A percentile compares a stretch with the other conserved stretches of the same genome.
Evolutionary conservation across 2,888 invertebrate genomes (phyloP).

Genomic region (Schrankia costaestrigalis): DNA sequence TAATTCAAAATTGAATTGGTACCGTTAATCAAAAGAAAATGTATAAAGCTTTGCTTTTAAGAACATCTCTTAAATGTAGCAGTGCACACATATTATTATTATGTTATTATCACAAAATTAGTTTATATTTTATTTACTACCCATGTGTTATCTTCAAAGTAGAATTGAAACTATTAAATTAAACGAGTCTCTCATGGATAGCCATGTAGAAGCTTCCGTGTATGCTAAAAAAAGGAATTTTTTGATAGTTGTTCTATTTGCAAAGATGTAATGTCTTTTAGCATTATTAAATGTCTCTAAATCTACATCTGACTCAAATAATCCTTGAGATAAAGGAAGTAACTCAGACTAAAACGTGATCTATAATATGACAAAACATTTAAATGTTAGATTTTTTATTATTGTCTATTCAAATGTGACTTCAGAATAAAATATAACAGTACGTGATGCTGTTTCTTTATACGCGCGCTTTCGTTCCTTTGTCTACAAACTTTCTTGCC

Average conservation of each 20-base stretch:
- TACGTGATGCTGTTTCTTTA: slow-evolving; percentile 54
- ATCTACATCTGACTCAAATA: slow-evolving; percentile 26
- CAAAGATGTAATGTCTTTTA: slow-evolving; percentile 37
- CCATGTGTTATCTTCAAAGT: too few species aligned
- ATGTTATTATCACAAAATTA: too few species aligned
- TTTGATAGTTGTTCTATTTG: slow-evolving; percentile 33
- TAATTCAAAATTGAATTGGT: too few species aligned
- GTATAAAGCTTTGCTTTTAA: too few species aligned
- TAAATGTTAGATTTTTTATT: slow-evolving; percentile 8
- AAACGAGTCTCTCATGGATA: too few species aligned
- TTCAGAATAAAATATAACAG: slow-evolving; percentile 30
- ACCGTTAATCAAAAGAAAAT: too few species aligned
- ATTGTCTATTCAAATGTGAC: slow-evolving; percentile 20
- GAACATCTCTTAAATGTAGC: slow-evolving; percentile 44
- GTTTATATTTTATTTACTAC: too few species aligned
- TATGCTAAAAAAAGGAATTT: slow-evolving; percentile 27
- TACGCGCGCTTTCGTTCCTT: slow-evolving; percentile 63
- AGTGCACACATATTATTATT: too few species aligned
- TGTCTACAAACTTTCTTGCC: slow-evolving; percentile 65
- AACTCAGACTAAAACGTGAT: slow-evolving; percentile 28
- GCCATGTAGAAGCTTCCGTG: slow-evolving; percentile 54
- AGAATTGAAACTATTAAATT: too few species aligned
- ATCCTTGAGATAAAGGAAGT: slow-evolving; percentile 43
- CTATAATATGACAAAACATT: slow-evolving; percentile 23
- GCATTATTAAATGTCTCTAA: slow-evolving; percentile 23